Conservation (phyloP, 2,797 vertebrate genomes). For the Sphenopsis melanotis region DNA sequence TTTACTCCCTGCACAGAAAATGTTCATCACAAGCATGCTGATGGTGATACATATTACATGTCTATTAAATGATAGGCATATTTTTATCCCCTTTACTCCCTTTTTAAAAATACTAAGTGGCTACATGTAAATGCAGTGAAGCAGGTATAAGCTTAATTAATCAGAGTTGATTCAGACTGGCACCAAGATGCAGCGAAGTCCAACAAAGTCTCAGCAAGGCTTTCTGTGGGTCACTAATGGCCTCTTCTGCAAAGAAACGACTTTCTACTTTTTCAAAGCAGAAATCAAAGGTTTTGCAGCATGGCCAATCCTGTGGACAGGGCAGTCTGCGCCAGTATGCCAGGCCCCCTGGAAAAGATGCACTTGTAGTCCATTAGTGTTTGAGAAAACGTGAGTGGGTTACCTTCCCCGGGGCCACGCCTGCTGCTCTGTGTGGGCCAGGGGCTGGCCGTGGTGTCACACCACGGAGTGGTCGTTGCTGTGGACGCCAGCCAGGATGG, state of each 20-base stretch:
- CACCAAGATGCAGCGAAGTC: conserved; percentile 60
- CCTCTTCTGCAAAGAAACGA: not conserved
- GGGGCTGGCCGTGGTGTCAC: conserved; percentile 50
- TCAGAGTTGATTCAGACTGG: conserved; percentile 67
- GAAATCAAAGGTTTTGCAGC: conserved; percentile 17
- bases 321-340: not conserved
- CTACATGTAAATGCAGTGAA: conserved; percentile 76
- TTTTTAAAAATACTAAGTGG: conserved; percentile 68
- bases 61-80: conserved; percentile 76
- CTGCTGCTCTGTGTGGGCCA: not conserved
- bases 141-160: conserved; percentile 69
- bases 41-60: conserved; percentile 71
- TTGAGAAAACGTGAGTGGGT: conserved; percentile 54
- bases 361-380: conserved; percentile 73
- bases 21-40: conserved; percentile 77
- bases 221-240: not conserved
- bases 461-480: conserved; percentile 96
- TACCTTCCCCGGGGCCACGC: not conserved
- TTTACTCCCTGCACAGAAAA: conserved; percentile 66
- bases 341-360: conserved; percentile 5
- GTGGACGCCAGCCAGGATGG: conserved; percentile 86
- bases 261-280: conserved; percentile 31
- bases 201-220: conserved; percentile 44
- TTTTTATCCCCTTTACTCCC: conserved; percentile 70
- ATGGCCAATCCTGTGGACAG: not conserved